Evolutionary conservation across 2,113 vertebrate species (phyloP).

Genomic region (Eonycteris spelaea): DNA sequence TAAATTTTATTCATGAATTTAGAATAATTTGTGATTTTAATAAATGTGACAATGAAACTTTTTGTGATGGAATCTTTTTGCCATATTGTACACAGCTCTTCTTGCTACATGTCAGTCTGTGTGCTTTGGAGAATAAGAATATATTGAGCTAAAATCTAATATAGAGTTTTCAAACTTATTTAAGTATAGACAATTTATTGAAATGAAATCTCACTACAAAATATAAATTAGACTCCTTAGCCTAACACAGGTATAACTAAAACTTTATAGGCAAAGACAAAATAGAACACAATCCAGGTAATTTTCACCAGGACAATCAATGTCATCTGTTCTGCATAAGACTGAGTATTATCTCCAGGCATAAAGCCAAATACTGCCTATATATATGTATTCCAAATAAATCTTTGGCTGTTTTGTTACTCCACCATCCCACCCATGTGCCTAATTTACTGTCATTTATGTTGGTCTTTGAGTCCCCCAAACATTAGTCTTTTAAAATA

Average conservation of each 20-base stretch:
- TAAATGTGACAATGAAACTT: neutral
- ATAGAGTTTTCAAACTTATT: neutral
- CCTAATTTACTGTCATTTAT: neutral
- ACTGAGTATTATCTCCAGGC: neutral
- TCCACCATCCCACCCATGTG: neutral
- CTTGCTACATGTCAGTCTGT: neutral
- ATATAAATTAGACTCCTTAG: neutral
- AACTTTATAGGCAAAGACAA: neutral
- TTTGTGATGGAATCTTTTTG: neutral
- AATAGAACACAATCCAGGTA: neutral
- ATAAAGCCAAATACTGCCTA: neutral
- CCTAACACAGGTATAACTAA: neutral
- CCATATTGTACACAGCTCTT: neutral
- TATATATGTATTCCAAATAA: neutral
- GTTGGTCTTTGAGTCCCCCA: neutral
- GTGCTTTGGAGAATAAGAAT: neutral
- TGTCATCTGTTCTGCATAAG: neutral
- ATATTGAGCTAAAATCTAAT: neutral
- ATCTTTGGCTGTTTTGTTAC: neutral
- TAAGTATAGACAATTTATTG: neutral
- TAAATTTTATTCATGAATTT: neutral
- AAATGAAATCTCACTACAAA: slow-evolving; percentile 7
- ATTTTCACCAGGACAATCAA: neutral
- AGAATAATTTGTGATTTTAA: neutral
- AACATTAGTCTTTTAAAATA: neutral